A percentile compares a stretch with the other conserved stretches of the same genome.
phyloP scores from a whole-genome alignment of 2,888 invertebrate genomes.

The Pyrrhia umbra region DNA sequence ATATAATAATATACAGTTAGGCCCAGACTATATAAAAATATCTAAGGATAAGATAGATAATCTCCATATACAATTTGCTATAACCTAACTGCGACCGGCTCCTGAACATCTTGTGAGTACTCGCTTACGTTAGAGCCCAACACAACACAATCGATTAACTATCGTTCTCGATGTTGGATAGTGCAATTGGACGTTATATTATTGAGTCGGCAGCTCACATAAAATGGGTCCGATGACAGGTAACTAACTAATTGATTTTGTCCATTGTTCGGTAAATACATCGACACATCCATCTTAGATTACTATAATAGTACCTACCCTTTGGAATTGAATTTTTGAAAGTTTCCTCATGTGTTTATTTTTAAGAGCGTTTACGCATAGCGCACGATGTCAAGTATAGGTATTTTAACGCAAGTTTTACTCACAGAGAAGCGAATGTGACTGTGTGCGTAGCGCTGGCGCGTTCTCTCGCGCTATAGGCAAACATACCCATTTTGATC shows the following conservation, averaged over 20 bases:
- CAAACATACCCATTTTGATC: too few relatives aligned
- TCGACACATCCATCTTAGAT: conserved; percentile 15
- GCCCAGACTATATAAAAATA: too few relatives aligned
- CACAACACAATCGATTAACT: conserved; percentile 67
- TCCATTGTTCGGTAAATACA: conserved; percentile 30
- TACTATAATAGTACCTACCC: too few relatives aligned
- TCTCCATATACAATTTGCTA: not conserved
- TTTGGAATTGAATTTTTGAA: not conserved
- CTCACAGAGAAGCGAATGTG: too few relatives aligned
- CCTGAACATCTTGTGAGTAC: not conserved
- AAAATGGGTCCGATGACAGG: conserved; percentile 55
- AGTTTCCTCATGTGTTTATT: not conserved
- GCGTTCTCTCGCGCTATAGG: too few relatives aligned
- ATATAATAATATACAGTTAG: too few relatives aligned
- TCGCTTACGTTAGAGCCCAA: conserved; percentile 47
- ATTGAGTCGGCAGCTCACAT: conserved; percentile 54
- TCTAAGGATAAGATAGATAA: too few relatives aligned
- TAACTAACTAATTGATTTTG: conserved; percentile 53
- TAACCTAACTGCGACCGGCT: not conserved
- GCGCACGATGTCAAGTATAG: too few relatives aligned
- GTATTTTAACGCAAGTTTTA: too few relatives aligned
- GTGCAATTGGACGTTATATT: conserved; percentile 69
- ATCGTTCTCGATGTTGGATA: conserved; percentile 66
- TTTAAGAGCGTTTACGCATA: too few relatives aligned
- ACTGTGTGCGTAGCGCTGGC: too few relatives aligned